Evolutionary conservation across 2,888 invertebrate genomes (phyloP).

Genomic region (Lasioglossum malachurum): DNA sequence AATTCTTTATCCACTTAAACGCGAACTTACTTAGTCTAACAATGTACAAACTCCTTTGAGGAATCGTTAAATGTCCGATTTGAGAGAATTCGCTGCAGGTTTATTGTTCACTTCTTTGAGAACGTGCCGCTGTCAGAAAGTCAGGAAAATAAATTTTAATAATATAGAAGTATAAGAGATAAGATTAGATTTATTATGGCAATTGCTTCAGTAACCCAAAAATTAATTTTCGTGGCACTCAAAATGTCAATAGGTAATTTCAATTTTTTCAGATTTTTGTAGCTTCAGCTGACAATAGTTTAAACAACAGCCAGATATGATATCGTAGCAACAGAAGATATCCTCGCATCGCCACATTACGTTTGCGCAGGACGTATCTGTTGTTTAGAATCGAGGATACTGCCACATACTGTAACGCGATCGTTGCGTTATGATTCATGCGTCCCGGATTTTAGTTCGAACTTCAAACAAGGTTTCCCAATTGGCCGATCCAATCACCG

Average conservation of each 20-base stretch:
- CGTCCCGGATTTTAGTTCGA: not conserved
- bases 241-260: not conserved
- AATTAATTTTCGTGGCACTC: not conserved
- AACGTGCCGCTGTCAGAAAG: too few species aligned
- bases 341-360: not conserved
- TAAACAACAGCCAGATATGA: not conserved
- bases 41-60: too few species aligned
- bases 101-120: too few species aligned
- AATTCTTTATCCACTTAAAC: not conserved
- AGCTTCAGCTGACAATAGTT: not conserved
- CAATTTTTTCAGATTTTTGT: not conserved
- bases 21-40: not conserved
- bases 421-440: not conserved
- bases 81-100: too few species aligned
- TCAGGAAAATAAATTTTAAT: too few species aligned
- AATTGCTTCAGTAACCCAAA: not conserved
- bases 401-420: not conserved
- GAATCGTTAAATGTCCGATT: too few species aligned
- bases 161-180: too few species aligned
- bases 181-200: too few species aligned
- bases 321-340: not conserved
- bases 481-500: constrained; percentile 34
- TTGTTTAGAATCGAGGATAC: not conserved
- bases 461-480: constrained; percentile 6
- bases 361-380: not conserved